Conservation (phyloP, 2,113 vertebrate genomes). For the Nanorana parkeri region DNA sequence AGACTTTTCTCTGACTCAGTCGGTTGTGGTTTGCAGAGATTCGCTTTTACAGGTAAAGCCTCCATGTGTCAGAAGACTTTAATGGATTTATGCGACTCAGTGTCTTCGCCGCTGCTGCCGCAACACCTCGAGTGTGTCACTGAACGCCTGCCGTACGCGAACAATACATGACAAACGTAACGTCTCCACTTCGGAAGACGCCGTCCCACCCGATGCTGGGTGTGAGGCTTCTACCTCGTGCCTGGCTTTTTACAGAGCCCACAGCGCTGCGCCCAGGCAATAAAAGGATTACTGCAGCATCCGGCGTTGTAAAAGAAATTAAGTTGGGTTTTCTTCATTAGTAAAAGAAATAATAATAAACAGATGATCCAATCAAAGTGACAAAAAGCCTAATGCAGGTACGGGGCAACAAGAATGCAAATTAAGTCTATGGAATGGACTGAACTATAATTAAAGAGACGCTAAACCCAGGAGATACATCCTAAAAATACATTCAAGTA, state of each 20-base stretch:
- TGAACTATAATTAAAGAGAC: no score
- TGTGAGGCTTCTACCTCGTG: background rate
- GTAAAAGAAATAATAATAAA: background rate
- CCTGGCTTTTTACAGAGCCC: background rate
- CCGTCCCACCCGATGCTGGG: slow-evolving; percentile 22
- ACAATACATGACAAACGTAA: background rate
- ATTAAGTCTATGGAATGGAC: no score
- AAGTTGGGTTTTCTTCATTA: background rate
- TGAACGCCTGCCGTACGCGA: background rate
- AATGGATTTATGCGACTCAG: slow-evolving; percentile 30
- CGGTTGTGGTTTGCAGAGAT: background rate
- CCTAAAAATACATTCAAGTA: no score
- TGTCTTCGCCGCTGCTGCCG: slow-evolving; percentile 14
- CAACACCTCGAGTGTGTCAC: slow-evolving; percentile 29
- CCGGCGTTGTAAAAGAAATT: slow-evolving; percentile 16
- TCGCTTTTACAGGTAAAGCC: slow-evolving; percentile 23
- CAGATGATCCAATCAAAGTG: no score
- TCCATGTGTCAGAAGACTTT: slow-evolving; percentile 9
- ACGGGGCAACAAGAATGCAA: no score
- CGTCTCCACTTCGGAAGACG: background rate
- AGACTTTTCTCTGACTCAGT: background rate
- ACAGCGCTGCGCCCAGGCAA: slow-evolving; percentile 27
- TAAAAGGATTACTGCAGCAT: slow-evolving; percentile 33
- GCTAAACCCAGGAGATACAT: no score
- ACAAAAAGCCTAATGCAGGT: no score